Evolutionary conservation across 2,888 invertebrate genomes (phyloP).

Genomic region (Spisula subtruncata): DNA sequence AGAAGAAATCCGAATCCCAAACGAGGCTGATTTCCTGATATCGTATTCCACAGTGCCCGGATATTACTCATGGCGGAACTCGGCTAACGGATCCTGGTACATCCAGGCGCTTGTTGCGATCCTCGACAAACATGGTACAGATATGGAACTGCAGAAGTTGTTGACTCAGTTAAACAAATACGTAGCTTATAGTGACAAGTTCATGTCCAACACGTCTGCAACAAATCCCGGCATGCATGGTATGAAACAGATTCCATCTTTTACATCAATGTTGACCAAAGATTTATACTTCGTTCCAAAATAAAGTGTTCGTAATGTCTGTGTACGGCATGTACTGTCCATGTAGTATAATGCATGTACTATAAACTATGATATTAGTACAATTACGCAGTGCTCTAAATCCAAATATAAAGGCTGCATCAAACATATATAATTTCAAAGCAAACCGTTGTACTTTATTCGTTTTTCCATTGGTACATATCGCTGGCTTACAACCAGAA

Average conservation of each 20-base stretch:
- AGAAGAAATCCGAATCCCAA: constrained; percentile 89
- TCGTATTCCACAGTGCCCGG: constrained; percentile 86
- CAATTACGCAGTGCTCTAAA: too few relatives aligned
- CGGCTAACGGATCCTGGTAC: constrained; percentile 86
- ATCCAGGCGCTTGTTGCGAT: constrained; percentile 84
- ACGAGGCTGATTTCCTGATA: constrained; percentile 86
- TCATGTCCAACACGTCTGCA: constrained; percentile 81
- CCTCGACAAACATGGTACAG: constrained; percentile 77
- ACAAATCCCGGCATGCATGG: constrained; percentile 71
- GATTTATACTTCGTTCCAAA: constrained; percentile 81
- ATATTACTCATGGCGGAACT: constrained; percentile 87
- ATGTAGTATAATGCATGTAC: too few relatives aligned
- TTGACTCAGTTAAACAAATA: constrained; percentile 85
- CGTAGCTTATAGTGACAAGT: constrained; percentile 83
- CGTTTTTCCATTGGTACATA: too few relatives aligned
- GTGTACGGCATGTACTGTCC: too few relatives aligned
- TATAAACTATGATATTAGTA: too few relatives aligned
- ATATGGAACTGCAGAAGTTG: constrained; percentile 80
- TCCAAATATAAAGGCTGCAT: too few relatives aligned
- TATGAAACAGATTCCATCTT: constrained; percentile 85
- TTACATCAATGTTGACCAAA: constrained; percentile 85
- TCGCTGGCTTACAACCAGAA: too few relatives aligned
- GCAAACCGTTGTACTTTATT: too few relatives aligned
- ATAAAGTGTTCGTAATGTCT: neutral
- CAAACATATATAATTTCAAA: too few relatives aligned